Evolutionary conservation across 23 tunicate species (phyloP).

Genomic region (Trididemnum miniatum): DNA sequence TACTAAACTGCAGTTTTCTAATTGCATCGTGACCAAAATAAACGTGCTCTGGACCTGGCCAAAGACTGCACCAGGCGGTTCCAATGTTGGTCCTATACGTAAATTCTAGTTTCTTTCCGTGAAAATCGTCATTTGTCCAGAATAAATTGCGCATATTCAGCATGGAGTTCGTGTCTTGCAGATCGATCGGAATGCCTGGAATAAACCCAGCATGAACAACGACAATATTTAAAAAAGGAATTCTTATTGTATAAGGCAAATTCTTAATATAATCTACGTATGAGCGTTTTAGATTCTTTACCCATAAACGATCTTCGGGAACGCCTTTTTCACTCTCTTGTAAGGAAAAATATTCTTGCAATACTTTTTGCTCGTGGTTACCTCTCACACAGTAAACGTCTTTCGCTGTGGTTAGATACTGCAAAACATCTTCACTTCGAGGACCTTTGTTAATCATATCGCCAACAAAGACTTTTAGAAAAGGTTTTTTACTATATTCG

Average conservation of each 20-base stretch:
- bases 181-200: slow-evolving; percentile 47
- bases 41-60: slow-evolving; percentile 85
- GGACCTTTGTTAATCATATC: slow-evolving; percentile 95
- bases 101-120: slow-evolving; percentile 32
- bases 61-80: slow-evolving; percentile 55
- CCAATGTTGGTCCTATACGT: slow-evolving; percentile 47
- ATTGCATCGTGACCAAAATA: slow-evolving; percentile 95
- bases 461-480: slow-evolving; percentile 77
- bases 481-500: slow-evolving; percentile 6
- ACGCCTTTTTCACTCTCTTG: neutral
- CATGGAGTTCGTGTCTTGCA: slow-evolving; percentile 65
- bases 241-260: slow-evolving; percentile 76
- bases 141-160: slow-evolving; percentile 67
- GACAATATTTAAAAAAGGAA: slow-evolving; percentile 56
- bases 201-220: slow-evolving; percentile 87
- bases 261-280: slow-evolving; percentile 47
- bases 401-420: slow-evolving; percentile 31
- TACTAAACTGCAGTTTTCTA: slow-evolving; percentile 45
- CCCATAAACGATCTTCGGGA: slow-evolving; percentile 41
- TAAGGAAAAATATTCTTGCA: slow-evolving; percentile 26
- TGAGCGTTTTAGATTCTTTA: slow-evolving; percentile 10
- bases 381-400: slow-evolving; percentile 65
- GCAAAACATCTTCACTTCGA: slow-evolving; percentile 54
- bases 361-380: slow-evolving; percentile 91
- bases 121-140: slow-evolving; percentile 52